Evolutionary conservation across 2,113 vertebrate genomes (phyloP).

Genomic region (Aphyosemion australe): DNA sequence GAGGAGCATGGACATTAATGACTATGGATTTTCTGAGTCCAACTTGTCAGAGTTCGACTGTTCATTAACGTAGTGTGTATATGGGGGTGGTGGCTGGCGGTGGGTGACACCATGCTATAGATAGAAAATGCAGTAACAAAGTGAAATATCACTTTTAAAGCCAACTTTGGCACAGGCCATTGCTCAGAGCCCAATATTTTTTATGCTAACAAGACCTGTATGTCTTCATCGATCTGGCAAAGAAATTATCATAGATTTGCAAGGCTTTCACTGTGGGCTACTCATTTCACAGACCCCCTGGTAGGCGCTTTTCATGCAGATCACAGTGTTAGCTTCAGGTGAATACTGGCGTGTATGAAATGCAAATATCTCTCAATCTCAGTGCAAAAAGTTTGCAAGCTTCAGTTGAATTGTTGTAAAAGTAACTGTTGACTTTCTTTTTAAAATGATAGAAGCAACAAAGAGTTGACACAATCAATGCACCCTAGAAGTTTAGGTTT

Average conservation of each 20-base stretch:
- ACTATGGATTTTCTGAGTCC: conserved; percentile 49
- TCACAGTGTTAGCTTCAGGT: conserved; percentile 20
- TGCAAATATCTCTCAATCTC: background rate
- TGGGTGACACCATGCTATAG: conserved; percentile 1
- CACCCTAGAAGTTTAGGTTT: too few relatives aligned
- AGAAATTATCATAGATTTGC: conserved; percentile 51
- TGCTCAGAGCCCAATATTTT: conserved; percentile 36
- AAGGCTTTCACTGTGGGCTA: conserved; percentile 12
- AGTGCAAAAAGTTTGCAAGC: background rate
- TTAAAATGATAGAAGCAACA: too few relatives aligned
- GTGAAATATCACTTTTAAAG: conserved; percentile 49
- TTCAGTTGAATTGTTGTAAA: conserved; percentile 6
- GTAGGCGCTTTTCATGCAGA: conserved; percentile 4
- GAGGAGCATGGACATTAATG: conserved; percentile 37
- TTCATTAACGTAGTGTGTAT: conserved; percentile 42
- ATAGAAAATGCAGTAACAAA: conserved; percentile 39
- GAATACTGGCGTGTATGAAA: conserved; percentile 2
- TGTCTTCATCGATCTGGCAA: conserved; percentile 44
- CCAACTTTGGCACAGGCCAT: conserved; percentile 33
- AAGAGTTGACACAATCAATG: too few relatives aligned
- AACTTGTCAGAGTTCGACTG: conserved; percentile 25
- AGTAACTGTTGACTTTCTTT: conserved; percentile 28
- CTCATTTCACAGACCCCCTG: conserved; percentile 17
- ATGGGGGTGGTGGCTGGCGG: background rate
- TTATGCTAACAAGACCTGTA: conserved; percentile 51